Base-by-base conservation (phyloP, 64 coral and sea anemone genomes). In the Trachythela sp. region DNA sequence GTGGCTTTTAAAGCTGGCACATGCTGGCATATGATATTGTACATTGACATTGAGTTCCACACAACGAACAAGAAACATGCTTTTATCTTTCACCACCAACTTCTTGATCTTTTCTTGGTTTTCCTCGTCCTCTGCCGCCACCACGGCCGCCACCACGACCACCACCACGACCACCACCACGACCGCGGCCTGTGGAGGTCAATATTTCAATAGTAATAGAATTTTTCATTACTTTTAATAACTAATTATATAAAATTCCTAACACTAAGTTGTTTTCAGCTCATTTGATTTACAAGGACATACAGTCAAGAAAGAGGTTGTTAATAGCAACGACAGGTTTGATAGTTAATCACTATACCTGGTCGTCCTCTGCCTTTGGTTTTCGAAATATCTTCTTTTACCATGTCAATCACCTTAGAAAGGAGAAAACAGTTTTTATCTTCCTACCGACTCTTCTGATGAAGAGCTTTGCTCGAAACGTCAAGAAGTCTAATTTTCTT, bases 321-420 rank as follows among this genome's bases (percentile, higher is more conserved):
- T 6, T 68, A 31, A 68, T 7, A 68, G n/a, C n/a, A n/a, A n/a
- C n/a, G n/a, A 22, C 2, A 68, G 5, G 59, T n/a, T n/a, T 6
- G 18, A 22, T 22, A 68, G 5, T 7, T 6, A 68, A 68, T n/a
- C 30, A 31, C 59, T 6, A 68, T n/a, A 80, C 75, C 75, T 80
- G 75, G 75, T 39, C 75, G 2, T 36, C 75, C 75, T 80, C 75
- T 80, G 4, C 75, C 75, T 39, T 80, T 80, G 13, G 8, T 39
- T 80, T 80, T 80, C 10, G 75, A 35, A 80, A 80, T 80, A 18
- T 80, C 75, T 37, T 80, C 75, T 37, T 80, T 80, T 37, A 80
- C 75, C 32, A 80, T 39, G 37, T 80, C 75, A 34, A 80, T 80
- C 2, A 80, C 75, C 75, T 80, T 80, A 9, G 31, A 35, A 80